These are phyloP conservation scores for Rambutsinella grinnellia DNA, from an alignment of 2,888 invertebrate genomes.

Conservation along the genomic window DNA sequence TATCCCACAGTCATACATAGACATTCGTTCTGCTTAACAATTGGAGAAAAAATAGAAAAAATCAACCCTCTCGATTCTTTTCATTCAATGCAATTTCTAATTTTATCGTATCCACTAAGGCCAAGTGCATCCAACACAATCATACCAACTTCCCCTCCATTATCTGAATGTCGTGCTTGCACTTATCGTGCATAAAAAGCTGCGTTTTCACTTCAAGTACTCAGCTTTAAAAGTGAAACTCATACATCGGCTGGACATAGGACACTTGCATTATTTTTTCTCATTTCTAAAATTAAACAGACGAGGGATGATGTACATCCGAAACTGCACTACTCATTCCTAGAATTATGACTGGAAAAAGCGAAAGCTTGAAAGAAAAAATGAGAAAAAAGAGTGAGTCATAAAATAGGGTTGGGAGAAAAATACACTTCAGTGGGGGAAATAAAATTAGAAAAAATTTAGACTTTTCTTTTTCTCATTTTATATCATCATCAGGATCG, in stretches of 20 bases:
- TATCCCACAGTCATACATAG: constrained; percentile 12
- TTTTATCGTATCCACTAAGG: constrained; percentile 33
- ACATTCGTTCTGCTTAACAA: constrained; percentile 37
- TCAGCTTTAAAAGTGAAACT: no score
- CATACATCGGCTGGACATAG: no score
- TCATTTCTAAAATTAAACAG: no score
- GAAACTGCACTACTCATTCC: no score
- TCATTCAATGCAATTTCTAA: constrained; percentile 31
- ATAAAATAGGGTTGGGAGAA: constrained; percentile 63
- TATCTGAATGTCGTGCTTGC: no score
- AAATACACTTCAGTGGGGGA: constrained; percentile 62
- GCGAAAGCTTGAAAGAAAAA: no score
- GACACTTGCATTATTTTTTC: no score
- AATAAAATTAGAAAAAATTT: constrained; percentile 66
- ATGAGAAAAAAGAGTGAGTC: constrained; percentile 60
- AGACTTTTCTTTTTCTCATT: constrained; percentile 47
- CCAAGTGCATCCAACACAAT: constrained; percentile 24
- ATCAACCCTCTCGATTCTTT: constrained; percentile 25
- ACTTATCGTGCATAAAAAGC: no score
- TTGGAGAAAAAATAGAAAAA: constrained; percentile 44
- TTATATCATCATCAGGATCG: constrained; percentile 23
- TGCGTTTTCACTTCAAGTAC: no score
- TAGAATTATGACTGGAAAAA: no score
- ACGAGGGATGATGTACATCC: no score
- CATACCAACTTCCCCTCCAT: no score